Evolutionary conservation across 2,888 invertebrate species (phyloP).

Genomic region (Chaitophorus viminalis): DNA sequence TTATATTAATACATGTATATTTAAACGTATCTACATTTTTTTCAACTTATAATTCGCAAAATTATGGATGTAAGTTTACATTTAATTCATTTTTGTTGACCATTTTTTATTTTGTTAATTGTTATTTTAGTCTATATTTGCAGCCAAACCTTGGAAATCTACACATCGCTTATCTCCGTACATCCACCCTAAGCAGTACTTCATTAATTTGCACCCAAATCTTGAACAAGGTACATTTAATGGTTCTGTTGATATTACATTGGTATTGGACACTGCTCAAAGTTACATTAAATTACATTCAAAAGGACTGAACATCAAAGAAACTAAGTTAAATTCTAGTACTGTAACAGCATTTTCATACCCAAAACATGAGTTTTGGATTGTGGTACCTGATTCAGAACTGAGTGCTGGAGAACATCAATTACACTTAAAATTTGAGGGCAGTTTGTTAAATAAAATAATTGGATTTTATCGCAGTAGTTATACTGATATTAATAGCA

Average conservation of each 20-base stretch:
- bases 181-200: conserved; percentile 75
- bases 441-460: conserved; percentile 71
- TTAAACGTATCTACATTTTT: not conserved
- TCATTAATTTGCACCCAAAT: conserved; percentile 76
- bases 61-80: conserved; percentile 38
- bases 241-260: conserved; percentile 71
- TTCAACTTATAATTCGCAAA: conserved; percentile 10
- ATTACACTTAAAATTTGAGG: conserved; percentile 70
- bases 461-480: conserved; percentile 74
- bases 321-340: conserved; percentile 67
- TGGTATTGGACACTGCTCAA: conserved; percentile 69
- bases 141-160: conserved; percentile 63
- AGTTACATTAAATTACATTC: conserved; percentile 73
- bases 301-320: conserved; percentile 71
- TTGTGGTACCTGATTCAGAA: conserved; percentile 63
- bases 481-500: conserved; percentile 68
- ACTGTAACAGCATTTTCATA: conserved; percentile 67
- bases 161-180: conserved; percentile 68
- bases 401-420: conserved; percentile 67
- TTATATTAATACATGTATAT: too few species aligned
- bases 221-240: conserved; percentile 71
- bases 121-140: conserved; percentile 44
- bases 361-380: conserved; percentile 65
- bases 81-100: not conserved
- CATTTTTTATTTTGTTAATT: not conserved